Conservation (phyloP, 2,888 invertebrate species). For the Macroteleia sp. region DNA sequence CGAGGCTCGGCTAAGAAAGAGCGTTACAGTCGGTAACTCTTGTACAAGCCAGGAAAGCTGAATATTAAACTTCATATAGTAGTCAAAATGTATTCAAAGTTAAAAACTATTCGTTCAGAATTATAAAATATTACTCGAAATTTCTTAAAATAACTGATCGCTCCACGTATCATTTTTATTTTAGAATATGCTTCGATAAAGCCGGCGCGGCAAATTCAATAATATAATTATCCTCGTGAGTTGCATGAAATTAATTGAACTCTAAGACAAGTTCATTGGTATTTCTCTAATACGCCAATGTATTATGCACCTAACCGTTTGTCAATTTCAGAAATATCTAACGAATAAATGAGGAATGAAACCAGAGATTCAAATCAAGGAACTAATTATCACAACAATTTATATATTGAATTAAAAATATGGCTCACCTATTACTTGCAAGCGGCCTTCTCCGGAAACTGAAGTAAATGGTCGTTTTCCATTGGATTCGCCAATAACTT, state of each 20-base stretch:
- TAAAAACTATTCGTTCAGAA: too few species aligned
- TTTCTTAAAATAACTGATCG: too few species aligned
- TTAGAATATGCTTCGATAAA: background rate
- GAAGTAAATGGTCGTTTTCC: constrained; percentile 84
- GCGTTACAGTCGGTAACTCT: constrained; percentile 18
- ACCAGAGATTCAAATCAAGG: background rate
- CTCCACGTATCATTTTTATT: background rate
- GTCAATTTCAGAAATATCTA: constrained; percentile 27
- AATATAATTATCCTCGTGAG: background rate
- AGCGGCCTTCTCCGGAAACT: constrained; percentile 83
- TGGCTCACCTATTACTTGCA: constrained; percentile 85
- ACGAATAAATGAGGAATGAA: constrained; percentile 7
- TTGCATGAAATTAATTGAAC: constrained; percentile 22
- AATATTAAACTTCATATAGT: constrained; percentile 12
- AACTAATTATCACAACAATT: constrained; percentile 31
- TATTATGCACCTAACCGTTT: constrained; percentile 30
- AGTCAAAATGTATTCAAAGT: constrained; percentile 15
- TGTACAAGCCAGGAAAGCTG: constrained; percentile 11
- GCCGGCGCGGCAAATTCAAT: background rate
- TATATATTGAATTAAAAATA: constrained; percentile 21
- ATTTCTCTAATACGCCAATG: constrained; percentile 8
- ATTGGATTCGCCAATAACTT: constrained; percentile 84
- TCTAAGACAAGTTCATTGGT: constrained; percentile 15
- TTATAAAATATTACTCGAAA: too few species aligned
- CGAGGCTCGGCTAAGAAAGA: constrained; percentile 16